phyloP scores from a whole-genome alignment of 2,113 vertebrate species.

The Apodemus sylvaticus region DNA sequence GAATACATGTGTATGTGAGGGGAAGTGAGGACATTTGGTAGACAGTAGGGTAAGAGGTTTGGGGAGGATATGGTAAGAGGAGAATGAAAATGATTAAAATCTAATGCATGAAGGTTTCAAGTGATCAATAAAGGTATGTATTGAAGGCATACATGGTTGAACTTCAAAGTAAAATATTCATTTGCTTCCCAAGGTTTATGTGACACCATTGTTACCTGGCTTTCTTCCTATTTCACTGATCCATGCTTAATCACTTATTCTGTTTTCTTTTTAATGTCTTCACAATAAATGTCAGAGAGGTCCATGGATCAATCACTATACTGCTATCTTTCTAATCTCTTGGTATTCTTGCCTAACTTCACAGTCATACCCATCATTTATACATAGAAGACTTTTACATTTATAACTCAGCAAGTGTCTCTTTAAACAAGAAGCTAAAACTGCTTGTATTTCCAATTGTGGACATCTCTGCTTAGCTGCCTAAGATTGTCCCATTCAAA shows the following conservation, averaged over 20 bases:
- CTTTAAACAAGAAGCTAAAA: background rate
- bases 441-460: background rate
- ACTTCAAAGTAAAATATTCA: background rate
- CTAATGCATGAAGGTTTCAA: background rate
- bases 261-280: background rate
- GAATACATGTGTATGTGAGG: accelerated
- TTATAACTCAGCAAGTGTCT: background rate
- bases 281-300: background rate
- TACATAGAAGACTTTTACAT: background rate
- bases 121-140: background rate
- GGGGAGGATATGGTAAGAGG: background rate
- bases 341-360: background rate
- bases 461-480: background rate
- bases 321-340: background rate
- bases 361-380: background rate
- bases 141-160: background rate
- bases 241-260: background rate
- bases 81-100: background rate
- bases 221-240: background rate
- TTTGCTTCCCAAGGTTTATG: background rate
- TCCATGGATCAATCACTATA: background rate
- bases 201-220: background rate
- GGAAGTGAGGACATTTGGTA: background rate
- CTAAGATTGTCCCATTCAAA: background rate
- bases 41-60: background rate